Conservation (phyloP, 2,888 invertebrate species). For the Epinotia nisella region DNA sequence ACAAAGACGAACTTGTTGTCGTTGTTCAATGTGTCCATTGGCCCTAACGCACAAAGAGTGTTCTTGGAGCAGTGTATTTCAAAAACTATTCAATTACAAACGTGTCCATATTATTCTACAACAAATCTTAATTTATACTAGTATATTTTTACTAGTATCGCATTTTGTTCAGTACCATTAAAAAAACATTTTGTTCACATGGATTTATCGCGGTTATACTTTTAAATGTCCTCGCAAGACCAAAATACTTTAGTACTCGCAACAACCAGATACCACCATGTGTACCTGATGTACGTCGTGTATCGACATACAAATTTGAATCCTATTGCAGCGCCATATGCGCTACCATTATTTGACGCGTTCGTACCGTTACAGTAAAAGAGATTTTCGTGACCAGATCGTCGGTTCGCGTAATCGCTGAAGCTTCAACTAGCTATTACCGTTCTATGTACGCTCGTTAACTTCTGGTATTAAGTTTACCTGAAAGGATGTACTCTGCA, state of each 20-base stretch:
- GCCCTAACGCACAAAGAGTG: too few species aligned
- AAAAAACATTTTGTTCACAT: conserved; percentile 32
- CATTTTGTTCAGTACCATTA: conserved; percentile 47
- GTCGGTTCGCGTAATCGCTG: conserved; percentile 60
- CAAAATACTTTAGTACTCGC: conserved; percentile 67
- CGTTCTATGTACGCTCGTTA: conserved; percentile 48
- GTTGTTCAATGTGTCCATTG: too few species aligned
- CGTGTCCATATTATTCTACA: too few species aligned
- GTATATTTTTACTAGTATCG: not conserved
- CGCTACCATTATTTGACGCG: conserved; percentile 13
- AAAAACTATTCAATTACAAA: too few species aligned
- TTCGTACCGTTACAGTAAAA: conserved; percentile 61
- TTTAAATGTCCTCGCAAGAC: conserved; percentile 63
- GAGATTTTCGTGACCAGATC: conserved; percentile 72
- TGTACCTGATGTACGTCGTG: not conserved
- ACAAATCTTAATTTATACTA: too few species aligned
- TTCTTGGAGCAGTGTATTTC: too few species aligned
- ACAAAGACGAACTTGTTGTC: too few species aligned
- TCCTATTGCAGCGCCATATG: conserved; percentile 6
- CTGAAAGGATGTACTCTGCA: conserved; percentile 20
- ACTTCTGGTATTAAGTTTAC: conserved; percentile 24
- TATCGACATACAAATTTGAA: not conserved
- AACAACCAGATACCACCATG: conserved; percentile 46
- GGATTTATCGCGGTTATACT: conserved; percentile 52
- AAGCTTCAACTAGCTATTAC: conserved; percentile 50